These are phyloP conservation scores for Eulimnadia texana DNA, from an alignment of 1,140 invertebrate genomes.

Conservation along the genomic window DNA sequence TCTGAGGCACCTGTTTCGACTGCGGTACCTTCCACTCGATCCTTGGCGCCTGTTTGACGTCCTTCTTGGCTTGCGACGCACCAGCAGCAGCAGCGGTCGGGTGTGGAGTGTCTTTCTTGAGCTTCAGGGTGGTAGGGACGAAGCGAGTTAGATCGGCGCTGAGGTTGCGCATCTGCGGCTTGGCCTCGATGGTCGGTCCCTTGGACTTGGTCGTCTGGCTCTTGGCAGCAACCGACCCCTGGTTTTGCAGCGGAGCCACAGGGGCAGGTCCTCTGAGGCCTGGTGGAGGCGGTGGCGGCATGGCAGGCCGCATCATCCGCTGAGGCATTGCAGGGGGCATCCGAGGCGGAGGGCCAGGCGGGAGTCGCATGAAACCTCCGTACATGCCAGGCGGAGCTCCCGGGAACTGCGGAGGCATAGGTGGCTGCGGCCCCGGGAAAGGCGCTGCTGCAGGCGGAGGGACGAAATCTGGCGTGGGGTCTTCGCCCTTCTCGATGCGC, in stretches of 20 bases:
- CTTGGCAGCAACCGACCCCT: conserved; percentile 13
- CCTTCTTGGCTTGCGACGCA: background rate
- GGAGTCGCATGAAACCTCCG: conserved; percentile 21
- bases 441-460: conserved; percentile 22
- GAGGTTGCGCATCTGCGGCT: conserved; percentile 84
- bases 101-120: conserved; percentile 54
- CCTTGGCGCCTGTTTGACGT: background rate
- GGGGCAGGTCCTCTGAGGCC: conserved; percentile 20
- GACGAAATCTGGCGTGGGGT: conserved; percentile 23
- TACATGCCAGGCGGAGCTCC: conserved; percentile 37
- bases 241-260: background rate
- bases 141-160: conserved; percentile 91
- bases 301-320: conserved; percentile 25
- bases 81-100: background rate
- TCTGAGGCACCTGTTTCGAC: conserved; percentile 21
- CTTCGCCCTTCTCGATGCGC: conserved; percentile 5
- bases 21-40: conserved; percentile 14
- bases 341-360: conserved; percentile 36
- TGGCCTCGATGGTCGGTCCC: conserved; percentile 75
- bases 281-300: conserved; percentile 27
- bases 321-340: conserved; percentile 32
- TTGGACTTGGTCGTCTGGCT: conserved; percentile 37
- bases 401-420: conserved; percentile 20
- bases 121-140: conserved; percentile 75
- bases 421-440: conserved; percentile 29